Conservation (phyloP, 2,113 vertebrate species). For the Leptosomus discolor region DNA sequence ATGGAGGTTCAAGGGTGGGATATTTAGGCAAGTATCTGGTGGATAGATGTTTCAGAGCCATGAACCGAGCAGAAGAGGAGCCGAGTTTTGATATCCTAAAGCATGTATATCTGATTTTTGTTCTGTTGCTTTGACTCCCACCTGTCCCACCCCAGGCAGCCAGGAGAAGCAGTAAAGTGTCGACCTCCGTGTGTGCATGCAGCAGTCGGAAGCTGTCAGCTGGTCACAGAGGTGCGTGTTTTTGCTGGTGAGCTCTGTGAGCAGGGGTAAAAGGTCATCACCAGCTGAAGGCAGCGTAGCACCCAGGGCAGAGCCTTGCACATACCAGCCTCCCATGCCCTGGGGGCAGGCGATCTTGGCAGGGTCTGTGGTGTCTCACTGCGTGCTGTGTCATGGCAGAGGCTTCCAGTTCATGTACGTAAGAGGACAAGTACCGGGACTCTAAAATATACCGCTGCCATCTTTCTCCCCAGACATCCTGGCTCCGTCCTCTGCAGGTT, state of each 20-base stretch:
- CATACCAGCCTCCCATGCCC: accelerated
- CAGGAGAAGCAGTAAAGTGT: not conserved
- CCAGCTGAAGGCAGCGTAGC: not conserved
- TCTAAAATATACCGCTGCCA: not conserved
- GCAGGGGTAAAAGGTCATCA: not conserved
- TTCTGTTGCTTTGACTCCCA: not conserved
- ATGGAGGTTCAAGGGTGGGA: not conserved
- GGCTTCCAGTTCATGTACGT: accelerated
- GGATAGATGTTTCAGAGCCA: not conserved
- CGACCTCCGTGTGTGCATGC: accelerated
- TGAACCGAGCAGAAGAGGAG: not conserved
- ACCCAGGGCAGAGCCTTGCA: not conserved
- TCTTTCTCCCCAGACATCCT: slow-evolving; percentile 51
- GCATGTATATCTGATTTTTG: not conserved
- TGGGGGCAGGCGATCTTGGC: not conserved
- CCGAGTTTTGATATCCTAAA: not conserved
- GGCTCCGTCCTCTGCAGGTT: slow-evolving; percentile 7
- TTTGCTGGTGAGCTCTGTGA: not conserved
- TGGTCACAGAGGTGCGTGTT: not conserved
- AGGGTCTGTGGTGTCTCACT: not conserved
- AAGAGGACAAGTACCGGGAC: not conserved
- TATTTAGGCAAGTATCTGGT: not conserved
- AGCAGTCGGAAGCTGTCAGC: not conserved
- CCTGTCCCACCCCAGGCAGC: not conserved
- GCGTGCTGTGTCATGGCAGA: not conserved